These are phyloP conservation scores for Drosophila sordidula DNA, from an alignment of 2,888 invertebrate genomes.

Conservation along the genomic window DNA sequence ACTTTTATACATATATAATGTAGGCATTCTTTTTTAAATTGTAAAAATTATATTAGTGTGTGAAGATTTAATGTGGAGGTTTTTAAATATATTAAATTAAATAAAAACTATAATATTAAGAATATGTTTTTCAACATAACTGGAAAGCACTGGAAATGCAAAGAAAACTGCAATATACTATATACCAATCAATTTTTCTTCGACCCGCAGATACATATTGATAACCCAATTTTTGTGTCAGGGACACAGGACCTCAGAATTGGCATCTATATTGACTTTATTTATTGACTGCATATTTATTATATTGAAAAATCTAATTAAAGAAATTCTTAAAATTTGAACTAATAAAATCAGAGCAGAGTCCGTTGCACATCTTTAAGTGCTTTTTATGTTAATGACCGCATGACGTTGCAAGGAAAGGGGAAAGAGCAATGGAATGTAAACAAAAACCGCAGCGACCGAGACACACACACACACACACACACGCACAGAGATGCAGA, in stretches of 20 bases:
- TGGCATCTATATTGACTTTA: slow-evolving; percentile 2
- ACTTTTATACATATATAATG: too few species aligned
- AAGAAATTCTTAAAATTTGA: slow-evolving; percentile 10
- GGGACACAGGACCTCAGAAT: slow-evolving; percentile 26
- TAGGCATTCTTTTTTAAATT: background rate
- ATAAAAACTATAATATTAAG: too few species aligned
- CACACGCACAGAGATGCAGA: background rate
- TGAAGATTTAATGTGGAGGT: background rate
- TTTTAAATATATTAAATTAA: too few species aligned
- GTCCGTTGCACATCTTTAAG: slow-evolving; percentile 12
- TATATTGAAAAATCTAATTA: background rate
- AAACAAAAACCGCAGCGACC: slow-evolving; percentile 51
- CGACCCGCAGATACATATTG: slow-evolving; percentile 11
- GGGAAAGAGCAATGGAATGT: slow-evolving; percentile 34
- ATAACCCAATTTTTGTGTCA: slow-evolving; percentile 41
- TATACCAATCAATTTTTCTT: background rate
- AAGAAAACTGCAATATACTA: background rate
- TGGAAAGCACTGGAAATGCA: background rate
- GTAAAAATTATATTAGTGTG: background rate
- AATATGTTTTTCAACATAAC: too few species aligned
- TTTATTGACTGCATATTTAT: background rate
- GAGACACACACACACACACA: slow-evolving; percentile 8
- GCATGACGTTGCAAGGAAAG: slow-evolving; percentile 4
- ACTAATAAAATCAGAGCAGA: slow-evolving; percentile 8
- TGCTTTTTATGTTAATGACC: slow-evolving; percentile 33